A percentile compares a stretch with the other conserved stretches of the same genome.
phyloP scores from a whole-genome alignment of 2,797 vertebrate genomes.

The Neosalanx taihuensis region DNA sequence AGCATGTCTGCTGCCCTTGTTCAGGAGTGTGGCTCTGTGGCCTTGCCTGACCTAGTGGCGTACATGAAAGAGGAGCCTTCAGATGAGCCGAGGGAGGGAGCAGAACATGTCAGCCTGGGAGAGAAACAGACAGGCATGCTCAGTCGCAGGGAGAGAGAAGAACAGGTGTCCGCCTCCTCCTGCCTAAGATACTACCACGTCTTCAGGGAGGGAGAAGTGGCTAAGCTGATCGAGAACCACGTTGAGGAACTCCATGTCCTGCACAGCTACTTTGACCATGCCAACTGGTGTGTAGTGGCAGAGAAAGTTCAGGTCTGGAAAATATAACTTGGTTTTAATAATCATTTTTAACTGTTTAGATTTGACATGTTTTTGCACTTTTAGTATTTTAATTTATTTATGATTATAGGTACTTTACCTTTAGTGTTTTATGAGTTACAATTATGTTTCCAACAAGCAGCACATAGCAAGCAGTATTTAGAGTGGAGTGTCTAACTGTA shows the following conservation, averaged over 20 bases:
- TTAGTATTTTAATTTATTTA: conserved; percentile 26
- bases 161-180: conserved; percentile 50
- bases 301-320: conserved; percentile 71
- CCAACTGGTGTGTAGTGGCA: conserved; percentile 72
- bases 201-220: conserved; percentile 75
- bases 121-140: conserved; percentile 44
- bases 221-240: conserved; percentile 65
- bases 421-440: not conserved
- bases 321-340: conserved; percentile 53
- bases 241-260: conserved; percentile 70
- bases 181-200: conserved; percentile 73
- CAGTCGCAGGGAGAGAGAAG: conserved; percentile 48
- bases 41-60: conserved; percentile 78
- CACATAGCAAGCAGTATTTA: conserved; percentile 33
- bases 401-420: not conserved
- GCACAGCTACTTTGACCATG: conserved; percentile 71
- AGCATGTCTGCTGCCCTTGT: conserved; percentile 56
- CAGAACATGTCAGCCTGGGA: conserved; percentile 19
- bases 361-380: conserved; percentile 37
- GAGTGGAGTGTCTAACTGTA: conserved; percentile 8
- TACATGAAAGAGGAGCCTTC: conserved; percentile 62
- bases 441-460: conserved; percentile 21
- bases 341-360: conserved; percentile 9
- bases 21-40: conserved; percentile 59
- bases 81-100: conserved; percentile 32